Evolutionary conservation across 2,888 invertebrate genomes (phyloP), one percentile per base, ranked within the genome.

Genomic region (Diaperis boleti): DNA sequence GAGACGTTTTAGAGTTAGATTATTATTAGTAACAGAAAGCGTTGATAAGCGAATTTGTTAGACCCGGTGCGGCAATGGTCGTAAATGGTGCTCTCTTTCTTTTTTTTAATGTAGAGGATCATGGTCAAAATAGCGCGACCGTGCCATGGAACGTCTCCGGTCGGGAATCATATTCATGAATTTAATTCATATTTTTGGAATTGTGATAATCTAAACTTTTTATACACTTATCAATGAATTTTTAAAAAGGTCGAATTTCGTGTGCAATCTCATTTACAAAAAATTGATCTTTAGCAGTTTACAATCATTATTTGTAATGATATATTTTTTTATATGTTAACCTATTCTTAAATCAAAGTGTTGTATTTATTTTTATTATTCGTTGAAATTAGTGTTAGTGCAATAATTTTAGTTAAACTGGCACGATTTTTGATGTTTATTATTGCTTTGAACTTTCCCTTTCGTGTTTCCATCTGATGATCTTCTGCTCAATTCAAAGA

Each of bases 311-410:
- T 65, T 70, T 52, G 37, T 52, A 52, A 67, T 67, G 71, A 69
- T 73, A 71, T 72, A 72, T 74, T 71, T 74, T 75, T 73, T 69
- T 54, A 73, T 72, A 72, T 72, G 76, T 76, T 75, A 73, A 71
- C 67, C 72, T 74, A 72, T 72, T 72, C 73, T 74, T 74, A 72
- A 68, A 72, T 64, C 70, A 68, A 69, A 69, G 72, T 74, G 73
- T 74, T 76, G 71, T 75, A 74, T 72, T 71, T 74, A 72, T 55
- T 62, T 61, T 47, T 61, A 39, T 61, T 54, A 72, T 71, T 62
- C 57, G 65, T 67, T 66, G 69, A 63, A 67, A 68, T 66, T 64
- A 74, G 71, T 70, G 29, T 69, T 73, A 72, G 73, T 75, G 71
- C 72, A 55, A 61, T 57, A 60, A 33, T 41, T 31, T 59, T 59